Conservation (phyloP, 2,113 vertebrate species). For the Chaetodon trifascialis region DNA sequence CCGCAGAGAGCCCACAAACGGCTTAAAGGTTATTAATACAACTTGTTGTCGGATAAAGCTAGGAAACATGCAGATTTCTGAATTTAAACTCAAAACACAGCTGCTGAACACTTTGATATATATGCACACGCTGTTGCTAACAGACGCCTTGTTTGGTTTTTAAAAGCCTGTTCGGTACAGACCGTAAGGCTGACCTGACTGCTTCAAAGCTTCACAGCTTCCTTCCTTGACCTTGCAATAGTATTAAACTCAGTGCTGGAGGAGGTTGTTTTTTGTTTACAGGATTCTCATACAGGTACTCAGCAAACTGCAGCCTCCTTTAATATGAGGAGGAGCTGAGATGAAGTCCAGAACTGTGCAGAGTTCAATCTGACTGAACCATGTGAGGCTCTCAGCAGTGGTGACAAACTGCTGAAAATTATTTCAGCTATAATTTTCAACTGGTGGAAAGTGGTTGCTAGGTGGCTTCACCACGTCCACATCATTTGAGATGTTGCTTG, state of each 20-base stretch:
- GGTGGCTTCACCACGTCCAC: too few species aligned
- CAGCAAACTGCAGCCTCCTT: not conserved
- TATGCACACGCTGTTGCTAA: not conserved
- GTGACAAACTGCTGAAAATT: too few species aligned
- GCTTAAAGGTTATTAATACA: constrained; percentile 22
- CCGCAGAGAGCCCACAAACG: constrained; percentile 2
- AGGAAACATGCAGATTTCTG: constrained; percentile 20
- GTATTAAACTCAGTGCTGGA: not conserved
- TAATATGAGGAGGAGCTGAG: not conserved
- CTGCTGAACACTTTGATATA: not conserved
- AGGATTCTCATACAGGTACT: not conserved
- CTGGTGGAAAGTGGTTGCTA: too few species aligned
- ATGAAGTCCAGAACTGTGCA: not conserved
- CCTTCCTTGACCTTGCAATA: not conserved
- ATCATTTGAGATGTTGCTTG: too few species aligned
- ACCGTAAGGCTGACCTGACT: not conserved
- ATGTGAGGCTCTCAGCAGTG: too few species aligned
- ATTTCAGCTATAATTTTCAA: too few species aligned
- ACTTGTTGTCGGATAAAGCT: not conserved
- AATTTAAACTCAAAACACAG: not conserved
- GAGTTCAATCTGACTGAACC: too few species aligned
- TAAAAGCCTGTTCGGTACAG: not conserved
- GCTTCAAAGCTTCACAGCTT: not conserved
- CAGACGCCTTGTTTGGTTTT: not conserved
- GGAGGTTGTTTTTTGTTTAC: not conserved